A percentile compares a stretch with the other conserved stretches of the same genome.
phyloP scores from a whole-genome alignment of 2,797 vertebrate genomes.

The Hafferia zeledoni region DNA sequence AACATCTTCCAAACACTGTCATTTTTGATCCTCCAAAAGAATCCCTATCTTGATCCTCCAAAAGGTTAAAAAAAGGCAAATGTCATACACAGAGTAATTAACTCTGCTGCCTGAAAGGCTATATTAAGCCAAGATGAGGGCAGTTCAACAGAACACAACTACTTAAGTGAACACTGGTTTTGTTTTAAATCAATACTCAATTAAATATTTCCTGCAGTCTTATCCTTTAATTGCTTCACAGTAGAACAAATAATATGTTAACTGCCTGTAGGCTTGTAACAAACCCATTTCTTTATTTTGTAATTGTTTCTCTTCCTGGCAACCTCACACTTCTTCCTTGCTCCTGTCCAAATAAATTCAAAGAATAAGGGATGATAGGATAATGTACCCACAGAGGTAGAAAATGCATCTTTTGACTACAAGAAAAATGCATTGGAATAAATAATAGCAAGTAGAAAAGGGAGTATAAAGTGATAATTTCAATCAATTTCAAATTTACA shows the following conservation, averaged over 20 bases:
- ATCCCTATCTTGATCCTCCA: not conserved
- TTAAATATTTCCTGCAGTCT: constrained; percentile 71
- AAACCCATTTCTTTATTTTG: not conserved
- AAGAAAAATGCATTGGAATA: not conserved
- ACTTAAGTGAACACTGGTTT: constrained; percentile 41
- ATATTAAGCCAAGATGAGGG: not conserved
- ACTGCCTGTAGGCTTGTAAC: constrained; percentile 31
- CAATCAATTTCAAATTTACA: not conserved
- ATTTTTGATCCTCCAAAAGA: not conserved
- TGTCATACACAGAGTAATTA: not conserved
- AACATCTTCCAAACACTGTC: not conserved
- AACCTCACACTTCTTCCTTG: not conserved
- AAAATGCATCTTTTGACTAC: not conserved
- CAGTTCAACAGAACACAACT: constrained; percentile 39
- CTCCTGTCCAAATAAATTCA: not conserved
- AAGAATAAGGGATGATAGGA: not conserved
- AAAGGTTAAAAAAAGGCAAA: not conserved
- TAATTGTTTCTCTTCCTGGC: constrained; percentile 10
- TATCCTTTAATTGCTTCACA: constrained; percentile 61
- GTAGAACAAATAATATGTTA: constrained; percentile 59
- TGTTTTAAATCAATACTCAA: constrained; percentile 72
- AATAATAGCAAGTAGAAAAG: not conserved
- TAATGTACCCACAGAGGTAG: not conserved
- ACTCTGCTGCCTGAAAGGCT: not conserved
- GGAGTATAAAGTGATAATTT: not conserved